A percentile compares a stretch with the other conserved stretches of the same genome.
Evolutionary conservation across 2,797 vertebrate species (phyloP).

Genomic region (Apogon hyalosoma): DNA sequence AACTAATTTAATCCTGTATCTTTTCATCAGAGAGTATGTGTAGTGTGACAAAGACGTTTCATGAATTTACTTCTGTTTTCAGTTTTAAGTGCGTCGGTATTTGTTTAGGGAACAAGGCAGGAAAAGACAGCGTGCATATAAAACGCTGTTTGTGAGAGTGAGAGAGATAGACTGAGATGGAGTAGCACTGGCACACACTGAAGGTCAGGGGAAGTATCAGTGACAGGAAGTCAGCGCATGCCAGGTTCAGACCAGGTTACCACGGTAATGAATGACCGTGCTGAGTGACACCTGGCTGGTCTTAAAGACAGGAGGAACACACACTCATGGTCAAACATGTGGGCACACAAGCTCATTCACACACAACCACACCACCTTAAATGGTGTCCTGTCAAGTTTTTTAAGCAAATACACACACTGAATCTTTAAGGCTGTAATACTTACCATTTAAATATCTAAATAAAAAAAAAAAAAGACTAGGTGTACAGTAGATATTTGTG

Average conservation of each 20-base stretch:
- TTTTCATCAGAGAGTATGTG: background rate
- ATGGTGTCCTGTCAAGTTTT: background rate
- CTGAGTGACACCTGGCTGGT: slow-evolving; percentile 85
- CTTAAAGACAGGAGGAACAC: slow-evolving; percentile 73
- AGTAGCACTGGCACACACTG: slow-evolving; percentile 80
- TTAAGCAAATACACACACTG: background rate
- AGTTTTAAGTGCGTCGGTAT: slow-evolving; percentile 8
- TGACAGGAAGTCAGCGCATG: slow-evolving; percentile 88
- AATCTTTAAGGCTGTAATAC: background rate
- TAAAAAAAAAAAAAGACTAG: no score
- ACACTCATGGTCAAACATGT: slow-evolving; percentile 5
- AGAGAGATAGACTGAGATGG: slow-evolving; percentile 18
- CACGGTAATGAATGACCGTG: slow-evolving; percentile 83
- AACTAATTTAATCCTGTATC: background rate
- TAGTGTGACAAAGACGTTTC: background rate
- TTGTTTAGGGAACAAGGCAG: slow-evolving; percentile 31
- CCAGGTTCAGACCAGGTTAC: slow-evolving; percentile 86
- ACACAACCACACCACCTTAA: background rate
- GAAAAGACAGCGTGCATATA: slow-evolving; percentile 22
- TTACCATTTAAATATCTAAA: no score
- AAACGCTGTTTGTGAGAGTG: slow-evolving; percentile 1
- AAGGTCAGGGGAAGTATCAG: slow-evolving; percentile 92
- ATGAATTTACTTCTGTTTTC: slow-evolving; percentile 7
- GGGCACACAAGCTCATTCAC: slow-evolving; percentile 13
- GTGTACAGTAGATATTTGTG: no score